Base-by-base conservation (phyloP, 2,797 vertebrate genomes). In the Ptychobarbus kaznakovi region DNA sequence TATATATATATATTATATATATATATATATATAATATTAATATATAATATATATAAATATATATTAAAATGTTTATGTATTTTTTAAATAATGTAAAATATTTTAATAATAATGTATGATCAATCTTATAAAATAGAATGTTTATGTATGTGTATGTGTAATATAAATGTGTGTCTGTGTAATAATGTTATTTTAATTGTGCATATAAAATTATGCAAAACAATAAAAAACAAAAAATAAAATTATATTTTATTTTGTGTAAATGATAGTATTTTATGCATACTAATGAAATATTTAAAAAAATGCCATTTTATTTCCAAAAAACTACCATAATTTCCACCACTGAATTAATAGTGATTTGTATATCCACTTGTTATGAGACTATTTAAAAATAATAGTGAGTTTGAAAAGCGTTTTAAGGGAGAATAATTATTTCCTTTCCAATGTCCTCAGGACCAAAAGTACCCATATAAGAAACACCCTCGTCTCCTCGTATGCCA, bases 401-500 rank as follows among this genome's bases (percentile, higher is more conserved):
- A 16, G 13, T 20, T 74, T 51, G 18, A 75, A 75, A 35, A 22
- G 6, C 0, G 0, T 75, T 51, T 75, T 7, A 75, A 20, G 8
- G 28, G 10, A 38, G 18, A 35, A 35, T 53, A 0, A 38, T 22
- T 76, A 15, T 9, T 81, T 25, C 0, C 69, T 22, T 25, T 72
- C 7, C 58, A 46, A 6, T 22, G 68, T 73, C n/a, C 13, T 38
- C 35, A 28, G n/a, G 22, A 53, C 56, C 49, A 38, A 25, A 61
- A 61, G 38, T 25, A 38, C 25, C 25, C 18, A 46, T 32, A 49
- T 44, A 75, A 65, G 25, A 82, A 74, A 56, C 11, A 46, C 35
- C 46, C 32, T 66, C 65, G 61, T 44, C 44, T 51, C 56, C 72
- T 65, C 6, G 65, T 72, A 38, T 80, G 81, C 42, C 78, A 88